Evolutionary conservation across 2,113 vertebrate species (phyloP).

Genomic region (Dicerorhinus sumatrensis): DNA sequence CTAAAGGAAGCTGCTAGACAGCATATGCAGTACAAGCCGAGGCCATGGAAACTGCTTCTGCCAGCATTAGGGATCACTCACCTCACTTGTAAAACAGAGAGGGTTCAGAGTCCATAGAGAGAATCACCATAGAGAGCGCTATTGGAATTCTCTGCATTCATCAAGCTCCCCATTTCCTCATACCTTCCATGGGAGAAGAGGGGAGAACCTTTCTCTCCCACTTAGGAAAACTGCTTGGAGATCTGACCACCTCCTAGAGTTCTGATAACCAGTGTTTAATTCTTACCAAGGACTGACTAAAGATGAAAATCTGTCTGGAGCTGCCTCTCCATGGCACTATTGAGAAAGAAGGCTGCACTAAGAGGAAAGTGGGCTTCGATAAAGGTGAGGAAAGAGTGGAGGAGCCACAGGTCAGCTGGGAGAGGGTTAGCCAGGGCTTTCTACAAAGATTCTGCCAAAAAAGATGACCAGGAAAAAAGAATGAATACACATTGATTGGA

Average conservation of each 20-base stretch:
- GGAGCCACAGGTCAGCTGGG: neutral
- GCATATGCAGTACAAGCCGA: neutral
- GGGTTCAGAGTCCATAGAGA: neutral
- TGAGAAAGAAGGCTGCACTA: neutral
- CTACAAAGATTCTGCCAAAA: neutral
- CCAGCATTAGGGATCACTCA: too few relatives aligned
- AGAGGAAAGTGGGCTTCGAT: neutral
- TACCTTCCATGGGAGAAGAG: neutral
- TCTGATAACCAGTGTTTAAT: neutral
- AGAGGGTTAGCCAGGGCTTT: neutral
- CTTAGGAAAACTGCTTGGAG: neutral
- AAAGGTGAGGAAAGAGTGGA: neutral
- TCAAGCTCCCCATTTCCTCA: neutral
- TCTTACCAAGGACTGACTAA: neutral
- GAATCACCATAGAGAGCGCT: neutral
- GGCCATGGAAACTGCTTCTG: neutral
- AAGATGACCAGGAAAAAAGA: too few relatives aligned
- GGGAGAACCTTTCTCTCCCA: accelerated
- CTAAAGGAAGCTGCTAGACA: neutral
- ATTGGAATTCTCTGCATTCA: neutral
- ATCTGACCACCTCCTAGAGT: neutral
- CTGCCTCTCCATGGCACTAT: accelerated
- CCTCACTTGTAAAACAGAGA: neutral
- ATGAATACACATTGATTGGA: neutral
- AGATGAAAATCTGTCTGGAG: neutral